A percentile compares a stretch with the other conserved stretches of the same genome.
Conservation (phyloP, 2,888 invertebrate genomes). For the Cantharis rustica region DNA sequence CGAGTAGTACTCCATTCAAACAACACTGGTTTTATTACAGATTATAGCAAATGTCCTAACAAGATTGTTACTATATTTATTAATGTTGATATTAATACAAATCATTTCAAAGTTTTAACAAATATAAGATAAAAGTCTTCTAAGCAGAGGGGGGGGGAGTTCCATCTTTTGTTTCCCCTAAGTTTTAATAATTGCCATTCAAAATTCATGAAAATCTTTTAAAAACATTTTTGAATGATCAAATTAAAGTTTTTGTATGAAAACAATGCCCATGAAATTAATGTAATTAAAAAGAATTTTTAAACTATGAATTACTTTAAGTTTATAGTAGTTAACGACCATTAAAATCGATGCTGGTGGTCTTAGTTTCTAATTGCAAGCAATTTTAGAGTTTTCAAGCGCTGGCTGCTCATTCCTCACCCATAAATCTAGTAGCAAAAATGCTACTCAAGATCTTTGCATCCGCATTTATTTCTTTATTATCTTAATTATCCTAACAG, state of each 20-base stretch:
- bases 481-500: conserved; percentile 13
- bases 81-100: no score
- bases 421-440: not conserved
- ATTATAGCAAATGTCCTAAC: no score
- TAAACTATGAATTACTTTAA: not conserved
- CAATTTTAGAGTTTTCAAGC: not conserved
- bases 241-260: not conserved
- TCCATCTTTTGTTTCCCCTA: no score
- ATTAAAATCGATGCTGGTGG: not conserved
- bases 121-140: no score
- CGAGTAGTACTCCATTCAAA: no score
- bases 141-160: no score
- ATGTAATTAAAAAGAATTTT: not conserved
- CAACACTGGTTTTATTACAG: no score
- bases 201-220: no score
- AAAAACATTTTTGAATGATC: no score
- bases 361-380: not conserved
- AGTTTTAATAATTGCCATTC: no score
- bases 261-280: not conserved
- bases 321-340: not conserved
- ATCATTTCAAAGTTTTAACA: no score
- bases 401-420: not conserved
- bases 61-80: no score
- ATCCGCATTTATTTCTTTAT: not conserved
- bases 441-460: not conserved